Evolutionary conservation across 2,888 invertebrate genomes (phyloP), one percentile per base, ranked within the genome.

Genomic region (Phyllotreta striolata): DNA sequence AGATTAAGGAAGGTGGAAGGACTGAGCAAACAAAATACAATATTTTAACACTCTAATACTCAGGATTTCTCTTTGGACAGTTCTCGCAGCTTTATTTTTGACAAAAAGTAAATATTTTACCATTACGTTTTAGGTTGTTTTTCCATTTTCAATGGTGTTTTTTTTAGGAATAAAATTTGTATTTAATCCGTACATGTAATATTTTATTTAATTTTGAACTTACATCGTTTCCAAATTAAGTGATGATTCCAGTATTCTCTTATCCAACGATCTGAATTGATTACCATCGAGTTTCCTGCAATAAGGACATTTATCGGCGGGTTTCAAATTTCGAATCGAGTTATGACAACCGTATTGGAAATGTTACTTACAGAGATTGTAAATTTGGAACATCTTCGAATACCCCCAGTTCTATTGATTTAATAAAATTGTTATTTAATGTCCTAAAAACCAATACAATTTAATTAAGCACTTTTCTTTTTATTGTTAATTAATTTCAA

Each of bases 221-320:
- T 77, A 85, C 84, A 85, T 82, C 70, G 84, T 81, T 66, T 82
- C 74, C 24, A 85, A 77, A 60, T 78, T 79, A 14, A 70, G 76
- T 55, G 84, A 75, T 49, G 83, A 80, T 55, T 78, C 72, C 6
- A 85, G 72, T 6, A 84, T 77, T 40, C 73, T 74, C 49, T 77
- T 76, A 66, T 82, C 79, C 61, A 85, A 71, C 9, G 75, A 76
- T 67, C 78, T 76, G 64, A 85, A 83, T 10, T 69, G 69, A 63
- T 81, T 81, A 7, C 73, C 68, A 55, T 76, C 74, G 14, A 81
- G 65, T 64, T 76, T 72, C 60, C 81, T 81, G 38, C 24, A 65
- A 70, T 54, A 51, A 47, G 55, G 14, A 58, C 0, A 3, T n/a
- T 47, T 39, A 1, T 38, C 4, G 13, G n/a, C 6, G 24, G 5